Evolutionary conservation across 2,113 vertebrate species (phyloP).

Genomic region (Albula goreensis): DNA sequence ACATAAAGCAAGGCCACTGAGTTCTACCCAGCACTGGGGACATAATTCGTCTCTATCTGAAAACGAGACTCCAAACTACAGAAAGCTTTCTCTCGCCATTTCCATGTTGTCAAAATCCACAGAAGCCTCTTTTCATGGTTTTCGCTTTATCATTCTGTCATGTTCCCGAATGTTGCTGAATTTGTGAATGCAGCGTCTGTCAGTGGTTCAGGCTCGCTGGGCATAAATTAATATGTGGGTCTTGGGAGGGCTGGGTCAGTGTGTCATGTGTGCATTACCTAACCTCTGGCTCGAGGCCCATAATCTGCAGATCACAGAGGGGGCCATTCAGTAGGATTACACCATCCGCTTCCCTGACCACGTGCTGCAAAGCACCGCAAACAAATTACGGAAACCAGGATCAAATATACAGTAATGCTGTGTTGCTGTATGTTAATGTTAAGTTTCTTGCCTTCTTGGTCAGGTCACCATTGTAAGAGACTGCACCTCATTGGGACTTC

Average conservation of each 20-base stretch:
- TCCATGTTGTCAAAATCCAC: neutral
- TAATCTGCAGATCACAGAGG: slow-evolving; percentile 26
- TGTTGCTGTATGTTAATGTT: too few species aligned
- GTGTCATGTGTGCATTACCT: slow-evolving; percentile 26
- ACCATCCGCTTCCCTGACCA: neutral
- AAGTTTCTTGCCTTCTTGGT: too few species aligned
- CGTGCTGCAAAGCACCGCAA: neutral
- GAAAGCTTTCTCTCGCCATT: neutral
- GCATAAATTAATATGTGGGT: neutral
- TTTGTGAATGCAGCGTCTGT: slow-evolving; percentile 4
- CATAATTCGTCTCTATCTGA: neutral
- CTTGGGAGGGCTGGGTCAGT: slow-evolving; percentile 16
- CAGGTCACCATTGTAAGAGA: too few species aligned
- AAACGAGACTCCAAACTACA: neutral
- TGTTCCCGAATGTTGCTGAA: neutral
- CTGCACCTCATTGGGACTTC: too few species aligned
- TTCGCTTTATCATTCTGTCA: neutral
- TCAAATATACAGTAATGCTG: too few species aligned
- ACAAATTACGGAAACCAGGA: neutral
- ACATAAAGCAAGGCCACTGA: neutral
- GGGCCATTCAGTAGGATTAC: slow-evolving; percentile 6
- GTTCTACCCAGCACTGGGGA: too few species aligned
- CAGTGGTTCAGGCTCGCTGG: neutral
- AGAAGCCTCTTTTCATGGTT: neutral
- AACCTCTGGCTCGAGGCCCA: slow-evolving; percentile 12